Evolutionary conservation across 1,140 invertebrate genomes (phyloP).

Genomic region (Aphis craccivora): DNA sequence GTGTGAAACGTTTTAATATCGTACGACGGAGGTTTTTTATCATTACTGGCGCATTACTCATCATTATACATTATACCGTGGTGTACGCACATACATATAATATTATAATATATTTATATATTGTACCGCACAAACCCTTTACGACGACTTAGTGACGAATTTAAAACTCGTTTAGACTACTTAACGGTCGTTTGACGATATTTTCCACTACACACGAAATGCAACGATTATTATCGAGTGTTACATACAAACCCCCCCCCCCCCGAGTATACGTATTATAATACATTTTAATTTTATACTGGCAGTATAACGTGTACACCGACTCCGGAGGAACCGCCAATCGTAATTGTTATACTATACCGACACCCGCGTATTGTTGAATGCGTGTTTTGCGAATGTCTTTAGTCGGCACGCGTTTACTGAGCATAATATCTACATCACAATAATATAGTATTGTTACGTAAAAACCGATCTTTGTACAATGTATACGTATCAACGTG

Average conservation of each 20-base stretch:
- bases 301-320: neutral
- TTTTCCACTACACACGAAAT: neutral
- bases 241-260: neutral
- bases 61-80: neutral
- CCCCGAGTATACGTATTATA: neutral
- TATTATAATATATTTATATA: neutral
- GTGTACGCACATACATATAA: neutral
- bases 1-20: neutral
- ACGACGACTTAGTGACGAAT: neutral
- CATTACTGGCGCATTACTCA: neutral
- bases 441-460: neutral
- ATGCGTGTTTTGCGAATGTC: neutral
- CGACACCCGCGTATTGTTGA: neutral
- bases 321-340: neutral
- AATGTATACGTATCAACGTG: no score
- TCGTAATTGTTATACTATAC: neutral
- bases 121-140: neutral
- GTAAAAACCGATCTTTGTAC: neutral
- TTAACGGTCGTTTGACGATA: neutral
- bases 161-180: conserved; percentile 34
- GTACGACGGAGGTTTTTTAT: neutral
- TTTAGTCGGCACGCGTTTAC: neutral
- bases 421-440: neutral
- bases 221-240: neutral
- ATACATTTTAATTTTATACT: neutral